These are phyloP conservation scores for Hemiscyllium ocellatum DNA, from an alignment of 2,113 vertebrate genomes.

Conservation along the genomic window DNA sequence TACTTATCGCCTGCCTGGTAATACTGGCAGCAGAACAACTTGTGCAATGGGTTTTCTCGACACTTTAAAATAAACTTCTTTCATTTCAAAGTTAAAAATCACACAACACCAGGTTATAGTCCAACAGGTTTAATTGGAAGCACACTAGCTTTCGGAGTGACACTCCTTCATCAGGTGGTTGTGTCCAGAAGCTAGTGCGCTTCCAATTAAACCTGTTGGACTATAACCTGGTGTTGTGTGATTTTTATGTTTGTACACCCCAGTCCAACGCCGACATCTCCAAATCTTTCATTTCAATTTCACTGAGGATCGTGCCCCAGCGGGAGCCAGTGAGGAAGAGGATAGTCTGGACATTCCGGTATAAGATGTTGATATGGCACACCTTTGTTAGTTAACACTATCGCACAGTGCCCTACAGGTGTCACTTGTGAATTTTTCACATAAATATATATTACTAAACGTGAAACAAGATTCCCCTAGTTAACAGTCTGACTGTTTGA, in stretches of 20 bases:
- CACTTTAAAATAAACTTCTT: not conserved
- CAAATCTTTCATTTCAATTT: too few species aligned
- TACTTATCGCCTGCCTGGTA: too few species aligned
- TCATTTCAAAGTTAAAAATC: not conserved
- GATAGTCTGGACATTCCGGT: not conserved
- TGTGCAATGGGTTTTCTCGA: not conserved
- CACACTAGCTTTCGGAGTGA: too few species aligned
- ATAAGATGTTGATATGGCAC: not conserved
- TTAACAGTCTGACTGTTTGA: not conserved
- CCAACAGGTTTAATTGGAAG: too few species aligned
- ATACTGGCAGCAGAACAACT: not conserved
- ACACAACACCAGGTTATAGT: too few species aligned
- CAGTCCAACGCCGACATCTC: too few species aligned
- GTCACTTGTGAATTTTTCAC: not conserved
- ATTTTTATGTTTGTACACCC: too few species aligned
- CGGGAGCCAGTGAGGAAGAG: not conserved
- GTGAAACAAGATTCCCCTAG: not conserved
- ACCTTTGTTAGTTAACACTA: not conserved
- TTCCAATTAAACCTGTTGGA: too few species aligned
- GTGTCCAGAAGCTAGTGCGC: too few species aligned
- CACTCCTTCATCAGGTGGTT: too few species aligned
- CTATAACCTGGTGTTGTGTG: too few species aligned
- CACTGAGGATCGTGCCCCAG: not conserved
- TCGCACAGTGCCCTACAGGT: not conserved
- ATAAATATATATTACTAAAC: not conserved